Evolutionary conservation across 2,888 invertebrate genomes (phyloP).

Genomic region (Adela reaumurella): DNA sequence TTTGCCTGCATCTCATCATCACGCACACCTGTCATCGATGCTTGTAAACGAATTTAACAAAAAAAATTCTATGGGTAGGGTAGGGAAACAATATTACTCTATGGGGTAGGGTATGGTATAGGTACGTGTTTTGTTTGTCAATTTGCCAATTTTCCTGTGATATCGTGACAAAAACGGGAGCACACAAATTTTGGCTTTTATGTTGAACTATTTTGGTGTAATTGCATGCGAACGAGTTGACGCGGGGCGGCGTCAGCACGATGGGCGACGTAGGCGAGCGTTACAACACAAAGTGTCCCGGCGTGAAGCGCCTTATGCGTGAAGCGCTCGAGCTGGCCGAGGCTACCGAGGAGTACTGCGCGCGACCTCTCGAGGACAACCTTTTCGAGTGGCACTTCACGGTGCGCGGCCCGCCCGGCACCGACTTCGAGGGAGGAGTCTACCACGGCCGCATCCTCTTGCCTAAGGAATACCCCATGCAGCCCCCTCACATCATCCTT

Average conservation of each 20-base stretch:
- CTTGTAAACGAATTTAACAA: too few relatives aligned
- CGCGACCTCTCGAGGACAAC: slow-evolving; percentile 90
- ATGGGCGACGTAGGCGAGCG: slow-evolving; percentile 46
- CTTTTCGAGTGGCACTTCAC: slow-evolving; percentile 98
- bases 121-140: too few relatives aligned
- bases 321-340: slow-evolving; percentile 85
- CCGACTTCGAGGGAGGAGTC: slow-evolving; percentile 86
- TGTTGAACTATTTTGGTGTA: too few relatives aligned
- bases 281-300: slow-evolving; percentile 60
- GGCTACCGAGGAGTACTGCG: slow-evolving; percentile 86
- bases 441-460: slow-evolving; percentile 91
- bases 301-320: slow-evolving; percentile 89
- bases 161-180: too few relatives aligned
- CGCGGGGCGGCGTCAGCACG: not conserved
- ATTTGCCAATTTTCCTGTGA: too few relatives aligned
- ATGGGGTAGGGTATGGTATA: too few relatives aligned
- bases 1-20: too few relatives aligned
- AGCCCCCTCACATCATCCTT: slow-evolving; percentile 91
- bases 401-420: slow-evolving; percentile 81
- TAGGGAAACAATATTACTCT: too few relatives aligned
- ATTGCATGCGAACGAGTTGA: too few relatives aligned
- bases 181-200: too few relatives aligned
- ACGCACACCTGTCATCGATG: too few relatives aligned
- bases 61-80: too few relatives aligned
- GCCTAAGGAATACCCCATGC: slow-evolving; percentile 95